Evolutionary conservation across 2,113 vertebrate genomes (phyloP), one percentile per base, ranked within the genome.

Genomic region (Urocolius indicus): DNA sequence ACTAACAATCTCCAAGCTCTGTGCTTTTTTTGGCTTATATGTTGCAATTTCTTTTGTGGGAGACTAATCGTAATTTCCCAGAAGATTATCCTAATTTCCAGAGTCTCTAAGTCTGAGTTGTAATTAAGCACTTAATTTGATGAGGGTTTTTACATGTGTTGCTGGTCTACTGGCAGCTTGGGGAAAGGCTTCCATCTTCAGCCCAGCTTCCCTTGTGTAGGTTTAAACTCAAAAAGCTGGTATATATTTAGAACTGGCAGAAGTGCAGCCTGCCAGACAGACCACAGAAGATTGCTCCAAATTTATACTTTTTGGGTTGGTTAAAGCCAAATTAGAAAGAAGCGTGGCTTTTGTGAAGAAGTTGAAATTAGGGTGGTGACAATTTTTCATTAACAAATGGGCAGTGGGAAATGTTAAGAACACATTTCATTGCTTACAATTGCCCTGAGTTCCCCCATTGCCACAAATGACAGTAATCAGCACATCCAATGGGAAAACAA

Each of bases 61-160:
- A 96, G 90, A 65, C 88, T 92, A 66, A 84, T 94, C 92, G 12
- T 41, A 90, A 93, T 90, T 93, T 90, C 94, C 90, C 95, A 81
- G 92, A 91, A 94, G 95, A 91, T 96, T 93, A 93, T 84, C 90
- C 92, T 96, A 92, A 88, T 96, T 96, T 96, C 83, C 80, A 94
- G 85, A 96, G 90, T 94, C 93, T 96, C 69, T 45, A 95, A 94
- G 89, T 91, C 94, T 96, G 95, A 96, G 76, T 94, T 96, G 93
- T 96, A 96, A 96, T 95, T 97, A 96, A 97, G 90, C 92, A 89
- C 90, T 96, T 96, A 89, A 93, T 96, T 96, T 97, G 93, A 94
- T 93, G 90, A 89, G 80, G 66, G 41, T 48, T 96, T 92, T 88
- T 94, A 90, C 80, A 89, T 87, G 88, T 66, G 79, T 90, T 95